A percentile compares a stretch with the other conserved stretches of the same genome.
These are phyloP conservation scores for Cheilosia scutellata DNA, from an alignment of 2,888 invertebrate species.

Conservation along the genomic window DNA sequence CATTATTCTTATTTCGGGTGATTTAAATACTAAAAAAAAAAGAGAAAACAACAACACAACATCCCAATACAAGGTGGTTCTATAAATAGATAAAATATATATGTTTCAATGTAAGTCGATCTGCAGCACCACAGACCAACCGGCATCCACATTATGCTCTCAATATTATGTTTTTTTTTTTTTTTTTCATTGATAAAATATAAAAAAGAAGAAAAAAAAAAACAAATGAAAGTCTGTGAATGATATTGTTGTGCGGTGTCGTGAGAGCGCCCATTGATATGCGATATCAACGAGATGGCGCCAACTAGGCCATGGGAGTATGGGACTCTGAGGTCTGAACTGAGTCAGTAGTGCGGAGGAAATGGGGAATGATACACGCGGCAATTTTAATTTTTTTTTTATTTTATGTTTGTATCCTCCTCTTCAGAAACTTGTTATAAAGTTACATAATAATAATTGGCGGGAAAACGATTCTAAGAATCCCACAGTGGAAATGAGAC, in stretches of 20 bases:
- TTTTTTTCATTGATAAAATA: constrained; percentile 57
- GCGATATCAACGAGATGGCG: constrained; percentile 53
- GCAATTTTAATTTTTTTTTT: constrained; percentile 12
- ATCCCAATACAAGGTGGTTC: constrained; percentile 45
- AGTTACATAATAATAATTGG: constrained; percentile 12
- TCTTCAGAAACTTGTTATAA: constrained; percentile 29
- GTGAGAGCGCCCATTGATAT: constrained; percentile 55
- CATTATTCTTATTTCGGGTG: constrained; percentile 64
- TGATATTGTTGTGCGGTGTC: constrained; percentile 19
- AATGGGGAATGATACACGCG: constrained; percentile 15
- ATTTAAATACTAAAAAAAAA: constrained; percentile 49
- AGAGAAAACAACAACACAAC: neutral
- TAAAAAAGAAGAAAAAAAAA: constrained; percentile 31
- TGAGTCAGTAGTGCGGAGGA: neutral
- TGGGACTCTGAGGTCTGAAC: neutral
- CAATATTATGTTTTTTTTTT: constrained; percentile 26
- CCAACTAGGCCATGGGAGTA: constrained; percentile 39
- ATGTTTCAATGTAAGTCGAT: constrained; percentile 20
- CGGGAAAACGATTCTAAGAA: neutral
- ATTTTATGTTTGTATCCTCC: neutral
- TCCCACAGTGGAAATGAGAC: neutral
- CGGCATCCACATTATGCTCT: constrained; percentile 36
- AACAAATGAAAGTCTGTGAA: constrained; percentile 45
- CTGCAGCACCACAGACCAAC: constrained; percentile 25
- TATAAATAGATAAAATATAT: constrained; percentile 40